These are phyloP conservation scores for Phortica magna DNA, from an alignment of 2,888 invertebrate species.

Conservation along the genomic window DNA sequence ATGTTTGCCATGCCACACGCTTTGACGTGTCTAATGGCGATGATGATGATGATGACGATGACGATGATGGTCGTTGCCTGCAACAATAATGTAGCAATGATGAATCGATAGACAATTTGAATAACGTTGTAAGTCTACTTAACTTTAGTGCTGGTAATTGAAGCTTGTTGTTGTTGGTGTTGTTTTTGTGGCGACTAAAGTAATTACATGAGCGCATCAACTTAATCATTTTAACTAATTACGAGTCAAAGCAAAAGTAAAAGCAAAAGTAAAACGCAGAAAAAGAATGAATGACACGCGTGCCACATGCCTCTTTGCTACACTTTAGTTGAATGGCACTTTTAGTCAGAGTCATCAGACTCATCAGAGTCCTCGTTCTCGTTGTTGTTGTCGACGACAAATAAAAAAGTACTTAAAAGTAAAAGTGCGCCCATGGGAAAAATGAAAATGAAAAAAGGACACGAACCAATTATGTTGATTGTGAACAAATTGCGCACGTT, in stretches of 20 bases:
- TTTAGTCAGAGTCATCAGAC: no score
- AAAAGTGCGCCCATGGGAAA: constrained; percentile 65
- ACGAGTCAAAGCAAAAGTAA: constrained; percentile 47
- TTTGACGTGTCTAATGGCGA: background rate
- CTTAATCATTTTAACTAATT: constrained; percentile 74
- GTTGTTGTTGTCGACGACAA: background rate
- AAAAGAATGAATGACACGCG: constrained; percentile 27
- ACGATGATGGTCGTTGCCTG: background rate
- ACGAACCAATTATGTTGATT: constrained; percentile 75
- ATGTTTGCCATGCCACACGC: background rate
- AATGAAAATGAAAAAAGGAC: constrained; percentile 41
- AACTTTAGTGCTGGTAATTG: constrained; percentile 25
- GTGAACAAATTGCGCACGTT: constrained; percentile 77
- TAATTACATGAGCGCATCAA: constrained; percentile 70
- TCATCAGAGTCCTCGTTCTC: no score
- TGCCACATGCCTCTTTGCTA: constrained; percentile 2
- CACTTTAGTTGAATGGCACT: no score
- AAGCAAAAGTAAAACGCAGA: constrained; percentile 14
- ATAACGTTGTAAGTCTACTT: background rate
- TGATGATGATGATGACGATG: constrained; percentile 13
- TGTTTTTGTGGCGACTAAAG: constrained; percentile 54
- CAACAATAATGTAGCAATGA: background rate
- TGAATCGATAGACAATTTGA: constrained; percentile 28
- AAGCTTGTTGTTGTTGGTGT: background rate
- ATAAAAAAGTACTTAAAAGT: constrained; percentile 65